phyloP scores from a whole-genome alignment of 64 coral and sea anemone genomes.

The Porites australiensis region DNA sequence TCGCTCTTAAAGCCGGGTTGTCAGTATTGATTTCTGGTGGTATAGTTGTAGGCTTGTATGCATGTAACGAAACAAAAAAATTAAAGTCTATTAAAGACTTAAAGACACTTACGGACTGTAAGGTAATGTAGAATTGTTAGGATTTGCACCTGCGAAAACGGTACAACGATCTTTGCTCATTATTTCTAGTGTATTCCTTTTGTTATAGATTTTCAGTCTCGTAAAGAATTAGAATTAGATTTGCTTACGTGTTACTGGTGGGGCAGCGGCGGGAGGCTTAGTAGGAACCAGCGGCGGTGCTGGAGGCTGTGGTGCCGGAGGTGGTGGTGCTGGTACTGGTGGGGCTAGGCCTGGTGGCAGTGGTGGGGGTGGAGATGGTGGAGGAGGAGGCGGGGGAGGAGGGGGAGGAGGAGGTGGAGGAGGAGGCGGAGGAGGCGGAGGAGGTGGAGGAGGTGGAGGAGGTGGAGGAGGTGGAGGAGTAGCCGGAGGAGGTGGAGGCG shows the following conservation, averaged over 20 bases:
- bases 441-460: background rate
- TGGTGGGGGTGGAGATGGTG: conserved; percentile 42
- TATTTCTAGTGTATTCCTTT: too few relatives aligned
- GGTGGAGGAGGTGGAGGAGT: conserved; percentile 39
- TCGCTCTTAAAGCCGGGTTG: too few relatives aligned
- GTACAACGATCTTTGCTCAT: too few relatives aligned
- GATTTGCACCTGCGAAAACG: too few relatives aligned
- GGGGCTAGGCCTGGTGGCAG: conserved; percentile 35
- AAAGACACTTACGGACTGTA: too few relatives aligned
- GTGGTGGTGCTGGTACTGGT: conserved; percentile 36
- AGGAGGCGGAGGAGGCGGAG: background rate
- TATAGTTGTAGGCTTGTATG: too few relatives aligned
- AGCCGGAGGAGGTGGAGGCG: background rate
- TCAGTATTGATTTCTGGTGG: too few relatives aligned
- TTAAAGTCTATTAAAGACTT: too few relatives aligned
- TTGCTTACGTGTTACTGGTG: conserved; percentile 11
- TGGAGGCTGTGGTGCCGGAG: background rate
- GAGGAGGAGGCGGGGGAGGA: conserved; percentile 24
- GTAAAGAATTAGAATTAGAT: too few relatives aligned
- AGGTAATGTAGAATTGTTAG: too few relatives aligned
- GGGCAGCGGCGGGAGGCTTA: background rate
- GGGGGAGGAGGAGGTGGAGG: background rate
- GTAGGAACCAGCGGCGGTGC: conserved; percentile 34
- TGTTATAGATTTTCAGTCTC: too few relatives aligned
- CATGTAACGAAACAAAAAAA: too few relatives aligned